Evolutionary conservation across 1,140 invertebrate species (phyloP), one percentile per base, ranked within the genome.

Genomic region (Drepana arcuata): DNA sequence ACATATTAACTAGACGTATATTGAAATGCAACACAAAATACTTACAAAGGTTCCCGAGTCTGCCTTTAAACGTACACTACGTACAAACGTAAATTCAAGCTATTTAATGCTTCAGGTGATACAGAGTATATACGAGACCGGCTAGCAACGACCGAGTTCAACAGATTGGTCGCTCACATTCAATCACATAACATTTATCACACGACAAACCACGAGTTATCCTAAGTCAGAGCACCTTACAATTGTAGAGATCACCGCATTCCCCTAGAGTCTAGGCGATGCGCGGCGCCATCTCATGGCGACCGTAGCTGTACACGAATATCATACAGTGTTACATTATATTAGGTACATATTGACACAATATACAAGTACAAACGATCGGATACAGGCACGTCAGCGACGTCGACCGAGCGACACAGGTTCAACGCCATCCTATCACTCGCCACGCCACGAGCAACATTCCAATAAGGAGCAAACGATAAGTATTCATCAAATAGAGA

Each of bases 211-310:
- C 65, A 67, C 54, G 61, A 67, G 72, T 78, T 70, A 73, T 69
- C 69, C 70, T 78, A 81, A 70, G 57, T 70, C 66, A 74, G 75
- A 82, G 78, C 78, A 82, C 78, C 78, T 78, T 80, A 75, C 74
- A 77, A 82, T 80, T 74, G 74, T 80, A 78, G 73, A 80, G 66
- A 78, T 75, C 68, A 75, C 72, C 61, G 56, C 64, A 58, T 48
- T 67, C 53, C 51, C 51, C 50, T 61, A 64, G 38, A n/a, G n/a
- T n/a, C 49, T 62, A 59, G 64, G 72, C 64, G 63, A 65, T 46
- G 47, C 46, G 40, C 51, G 34, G 47, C 52, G 64, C 71, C 78
- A 79, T 79, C 62, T 64, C 44, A 82, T 80, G 78, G 65, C 75
- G 60, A 56, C 48, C 35, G 48, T 39, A 53, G 51, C 68, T 73